Base-by-base conservation (phyloP, 1,140 invertebrate genomes). In the Leptinotarsa undecemlineata region DNA sequence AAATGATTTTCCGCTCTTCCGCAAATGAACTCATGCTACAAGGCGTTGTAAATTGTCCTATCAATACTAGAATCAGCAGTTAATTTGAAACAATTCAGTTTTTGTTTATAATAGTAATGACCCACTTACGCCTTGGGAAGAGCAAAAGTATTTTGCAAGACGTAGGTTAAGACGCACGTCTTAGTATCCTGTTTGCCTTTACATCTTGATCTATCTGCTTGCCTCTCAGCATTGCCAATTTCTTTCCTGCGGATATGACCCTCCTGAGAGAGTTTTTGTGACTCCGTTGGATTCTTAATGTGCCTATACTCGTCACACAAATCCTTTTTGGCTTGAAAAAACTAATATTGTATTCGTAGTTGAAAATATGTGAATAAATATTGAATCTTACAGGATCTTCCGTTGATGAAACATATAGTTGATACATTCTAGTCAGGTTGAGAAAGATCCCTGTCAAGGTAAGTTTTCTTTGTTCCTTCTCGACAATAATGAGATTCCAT, bases 1-100 rank as follows among this genome's bases (percentile, higher is more conserved):
- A 76, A 48, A 62, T 77, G 20, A 48, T 33, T 70, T 51, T 51
- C 75, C 1, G 15, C 33, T 23, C 72, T n/a, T n/a, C 74, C 74
- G 21, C 5, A 21, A 48, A 68, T 67, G 21, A 26, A 67, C 17
- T 75, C 72, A 62, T 21, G 21, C 69, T 61, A 76, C 19, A 67
- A 62, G 63, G 19, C 47, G 70, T 62, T 71, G 70, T 75, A 77
- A 68, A 77, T 63, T 15, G 63, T 72, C 63, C 74, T 75, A 76
- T 67, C 69, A 17, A 26, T 51, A 11, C n/a, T 23, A 51, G 17
- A 75, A 68, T 73, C 33, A 21, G 63, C 75, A 51, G 75, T 74
- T 71, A 74, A 23, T 21, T 75, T 74, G n/a, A 75, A 75, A 60
- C 3, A 47, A 33, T n/a, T 17, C 57, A 61, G 57, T 61, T 61